Percentiles rank a stretch among this genome's conserved stretches.
Evolutionary conservation across 2,113 vertebrate species (phyloP).

Genomic region (Psophia crepitans): DNA sequence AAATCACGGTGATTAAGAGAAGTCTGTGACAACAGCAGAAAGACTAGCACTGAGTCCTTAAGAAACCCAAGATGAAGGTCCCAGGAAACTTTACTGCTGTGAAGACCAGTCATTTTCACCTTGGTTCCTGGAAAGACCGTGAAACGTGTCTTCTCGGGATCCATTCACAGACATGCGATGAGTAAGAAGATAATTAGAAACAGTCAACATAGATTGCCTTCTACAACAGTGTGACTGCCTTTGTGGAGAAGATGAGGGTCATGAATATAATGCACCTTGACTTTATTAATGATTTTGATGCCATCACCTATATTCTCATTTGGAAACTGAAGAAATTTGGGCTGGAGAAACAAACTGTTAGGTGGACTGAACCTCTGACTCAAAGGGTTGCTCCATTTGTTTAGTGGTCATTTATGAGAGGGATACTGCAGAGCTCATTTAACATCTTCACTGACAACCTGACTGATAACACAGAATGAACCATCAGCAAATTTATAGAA

Average conservation of each 20-base stretch:
- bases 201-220: background rate
- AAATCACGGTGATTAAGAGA: background rate
- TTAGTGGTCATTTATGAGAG: background rate
- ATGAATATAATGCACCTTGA: background rate
- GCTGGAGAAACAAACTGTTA: background rate
- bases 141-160: background rate
- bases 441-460: background rate
- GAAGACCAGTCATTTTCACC: background rate
- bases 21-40: background rate
- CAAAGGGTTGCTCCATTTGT: background rate
- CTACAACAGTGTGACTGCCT: background rate
- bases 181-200: background rate
- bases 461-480: background rate
- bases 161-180: background rate
- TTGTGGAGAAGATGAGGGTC: background rate
- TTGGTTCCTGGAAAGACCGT: background rate
- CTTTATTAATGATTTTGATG: background rate
- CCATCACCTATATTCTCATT: background rate
- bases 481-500: background rate
- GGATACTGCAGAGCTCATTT: background rate
- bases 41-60: background rate
- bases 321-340: background rate
- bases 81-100: background rate
- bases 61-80: background rate
- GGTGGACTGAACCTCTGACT: background rate